A percentile compares a stretch with the other conserved stretches of the same genome.
Evolutionary conservation across 2,797 vertebrate species (phyloP).

Genomic region (Petrocephalus schoutedeni): DNA sequence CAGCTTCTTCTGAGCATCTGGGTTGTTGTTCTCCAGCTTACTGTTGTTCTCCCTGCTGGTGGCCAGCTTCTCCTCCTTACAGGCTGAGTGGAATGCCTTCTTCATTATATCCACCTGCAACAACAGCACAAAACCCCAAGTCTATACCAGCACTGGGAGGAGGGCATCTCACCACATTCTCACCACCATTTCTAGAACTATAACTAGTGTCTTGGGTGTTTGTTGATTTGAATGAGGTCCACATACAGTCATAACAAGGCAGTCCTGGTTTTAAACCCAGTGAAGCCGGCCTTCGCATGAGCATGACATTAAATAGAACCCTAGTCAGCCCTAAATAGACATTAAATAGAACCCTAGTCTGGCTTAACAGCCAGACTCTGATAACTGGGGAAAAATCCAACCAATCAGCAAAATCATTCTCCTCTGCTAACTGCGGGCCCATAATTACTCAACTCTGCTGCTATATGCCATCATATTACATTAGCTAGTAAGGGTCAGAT

Average conservation of each 20-base stretch:
- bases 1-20: constrained; percentile 88
- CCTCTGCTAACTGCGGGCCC: neutral
- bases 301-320: neutral
- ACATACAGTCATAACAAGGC: neutral
- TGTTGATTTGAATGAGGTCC: neutral
- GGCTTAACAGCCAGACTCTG: neutral
- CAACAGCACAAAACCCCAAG: neutral
- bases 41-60: constrained; percentile 82
- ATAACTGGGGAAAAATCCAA: neutral
- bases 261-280: neutral
- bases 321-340: neutral
- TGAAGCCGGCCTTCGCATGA: neutral
- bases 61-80: constrained; percentile 93
- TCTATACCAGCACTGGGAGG: neutral
- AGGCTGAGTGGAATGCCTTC: constrained; percentile 84
- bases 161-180: too few species aligned
- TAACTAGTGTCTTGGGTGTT: neutral
- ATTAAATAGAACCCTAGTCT: neutral
- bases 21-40: constrained; percentile 87
- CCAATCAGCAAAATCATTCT: neutral
- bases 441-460: neutral
- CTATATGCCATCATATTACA: neutral
- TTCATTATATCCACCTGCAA: constrained; percentile 76
- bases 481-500: neutral
- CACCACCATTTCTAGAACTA: neutral